phyloP scores from a whole-genome alignment of 2,113 vertebrate genomes.

The Toxotes chatareus region DNA sequence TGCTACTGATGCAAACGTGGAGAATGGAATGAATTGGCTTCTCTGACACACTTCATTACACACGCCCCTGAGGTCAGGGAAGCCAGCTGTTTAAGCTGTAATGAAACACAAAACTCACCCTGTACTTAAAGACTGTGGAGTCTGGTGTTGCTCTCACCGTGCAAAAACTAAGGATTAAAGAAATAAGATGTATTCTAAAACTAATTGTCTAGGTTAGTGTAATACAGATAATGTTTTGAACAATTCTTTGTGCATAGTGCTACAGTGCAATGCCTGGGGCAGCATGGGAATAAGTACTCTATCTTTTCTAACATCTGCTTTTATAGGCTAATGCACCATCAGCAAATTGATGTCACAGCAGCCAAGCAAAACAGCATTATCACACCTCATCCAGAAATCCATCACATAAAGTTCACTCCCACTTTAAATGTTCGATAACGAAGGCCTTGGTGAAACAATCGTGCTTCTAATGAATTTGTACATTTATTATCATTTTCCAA shows the following conservation, averaged over 20 bases:
- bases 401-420: slow-evolving; percentile 9
- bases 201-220: not conserved
- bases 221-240: not conserved
- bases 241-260: not conserved
- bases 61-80: slow-evolving; percentile 48
- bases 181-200: not conserved
- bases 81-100: slow-evolving; percentile 54
- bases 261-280: not conserved
- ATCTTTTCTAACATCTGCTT: slow-evolving; percentile 20
- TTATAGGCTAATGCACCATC: slow-evolving; percentile 8
- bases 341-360: slow-evolving; percentile 35
- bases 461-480: not conserved
- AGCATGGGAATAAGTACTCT: not conserved
- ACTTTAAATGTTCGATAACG: not conserved
- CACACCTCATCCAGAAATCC: slow-evolving; percentile 2
- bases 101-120: slow-evolving; percentile 47
- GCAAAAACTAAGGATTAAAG: not conserved
- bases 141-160: not conserved
- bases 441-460: not conserved
- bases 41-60: slow-evolving; percentile 60
- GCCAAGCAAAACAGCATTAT: slow-evolving; percentile 11
- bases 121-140: not conserved
- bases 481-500: not conserved
- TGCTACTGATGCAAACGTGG: slow-evolving; percentile 48
- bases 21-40: slow-evolving; percentile 54